These are phyloP conservation scores for Chlorodrepanis virens DNA, from an alignment of 2,113 vertebrate genomes.

Conservation along the genomic window DNA sequence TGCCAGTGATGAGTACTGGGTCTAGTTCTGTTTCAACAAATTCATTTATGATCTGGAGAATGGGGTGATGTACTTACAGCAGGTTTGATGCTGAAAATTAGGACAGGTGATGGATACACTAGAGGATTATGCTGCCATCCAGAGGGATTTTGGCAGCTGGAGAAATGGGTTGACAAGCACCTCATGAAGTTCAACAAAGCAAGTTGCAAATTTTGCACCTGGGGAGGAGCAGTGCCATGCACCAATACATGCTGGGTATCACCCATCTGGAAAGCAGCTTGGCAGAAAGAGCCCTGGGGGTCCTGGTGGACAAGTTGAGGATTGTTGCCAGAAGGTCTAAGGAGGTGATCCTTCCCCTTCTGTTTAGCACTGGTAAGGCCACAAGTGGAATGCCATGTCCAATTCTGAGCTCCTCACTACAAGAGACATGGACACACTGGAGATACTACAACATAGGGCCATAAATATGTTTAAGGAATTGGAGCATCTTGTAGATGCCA, in stretches of 20 bases:
- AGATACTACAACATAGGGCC: not conserved
- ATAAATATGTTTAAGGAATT: not conserved
- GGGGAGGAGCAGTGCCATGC: not conserved
- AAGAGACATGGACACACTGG: not conserved
- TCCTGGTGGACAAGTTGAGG: not conserved
- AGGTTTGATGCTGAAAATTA: not conserved
- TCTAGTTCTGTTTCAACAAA: not conserved
- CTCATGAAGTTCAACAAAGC: not conserved
- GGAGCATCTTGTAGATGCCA: not conserved
- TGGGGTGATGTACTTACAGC: not conserved
- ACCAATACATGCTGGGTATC: not conserved
- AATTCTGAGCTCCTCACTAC: not conserved
- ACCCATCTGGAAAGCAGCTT: not conserved
- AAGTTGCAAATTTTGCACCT: not conserved
- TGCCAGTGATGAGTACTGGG: not conserved
- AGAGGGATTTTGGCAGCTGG: not conserved
- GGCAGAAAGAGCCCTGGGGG: not conserved
- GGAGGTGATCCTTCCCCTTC: not conserved
- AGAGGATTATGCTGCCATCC: not conserved
- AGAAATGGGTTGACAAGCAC: not conserved
- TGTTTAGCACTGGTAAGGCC: not conserved
- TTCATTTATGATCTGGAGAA: not conserved
- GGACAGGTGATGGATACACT: not conserved
- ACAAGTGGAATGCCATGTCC: not conserved
- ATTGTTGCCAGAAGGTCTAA: not conserved